Evolutionary conservation across 2,113 vertebrate species (phyloP).

Genomic region (Oryzias celebensis): DNA sequence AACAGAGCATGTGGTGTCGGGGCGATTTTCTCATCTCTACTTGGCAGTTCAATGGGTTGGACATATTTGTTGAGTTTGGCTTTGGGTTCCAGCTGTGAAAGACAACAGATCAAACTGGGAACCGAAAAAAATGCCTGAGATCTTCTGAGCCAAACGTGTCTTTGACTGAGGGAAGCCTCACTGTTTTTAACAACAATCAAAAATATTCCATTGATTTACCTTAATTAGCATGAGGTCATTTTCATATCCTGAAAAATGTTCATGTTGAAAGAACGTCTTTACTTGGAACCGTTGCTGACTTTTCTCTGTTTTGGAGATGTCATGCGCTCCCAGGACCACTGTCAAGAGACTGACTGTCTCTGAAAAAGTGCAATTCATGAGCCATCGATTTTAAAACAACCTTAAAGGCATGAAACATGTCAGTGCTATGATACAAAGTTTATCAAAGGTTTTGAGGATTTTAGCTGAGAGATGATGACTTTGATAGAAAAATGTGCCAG

Average conservation of each 20-base stretch:
- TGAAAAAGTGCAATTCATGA: background rate
- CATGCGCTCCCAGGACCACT: slow-evolving; percentile 70
- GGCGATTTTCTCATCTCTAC: slow-evolving; percentile 19
- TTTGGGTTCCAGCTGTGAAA: slow-evolving; percentile 46
- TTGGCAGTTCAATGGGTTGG: slow-evolving; percentile 21
- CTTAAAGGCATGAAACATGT: no score
- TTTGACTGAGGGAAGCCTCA: no score
- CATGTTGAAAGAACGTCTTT: slow-evolving; percentile 31
- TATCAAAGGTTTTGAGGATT: no score
- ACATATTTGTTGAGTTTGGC: slow-evolving; percentile 52
- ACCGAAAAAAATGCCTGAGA: no score
- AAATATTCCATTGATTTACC: slow-evolving; percentile 22
- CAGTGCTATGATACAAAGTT: no score
- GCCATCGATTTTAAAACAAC: no score
- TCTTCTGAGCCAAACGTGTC: no score
- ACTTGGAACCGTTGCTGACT: slow-evolving; percentile 62
- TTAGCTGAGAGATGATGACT: no score
- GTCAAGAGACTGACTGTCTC: accelerated
- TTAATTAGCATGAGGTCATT: slow-evolving; percentile 71
- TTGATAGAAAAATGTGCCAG: no score
- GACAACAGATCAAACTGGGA: background rate
- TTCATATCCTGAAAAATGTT: background rate
- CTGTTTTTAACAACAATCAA: no score
- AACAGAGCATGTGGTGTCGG: slow-evolving; percentile 31
- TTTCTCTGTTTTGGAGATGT: slow-evolving; percentile 48